Evolutionary conservation across 2,888 invertebrate species (phyloP).

Genomic region (Andrena fulva): DNA sequence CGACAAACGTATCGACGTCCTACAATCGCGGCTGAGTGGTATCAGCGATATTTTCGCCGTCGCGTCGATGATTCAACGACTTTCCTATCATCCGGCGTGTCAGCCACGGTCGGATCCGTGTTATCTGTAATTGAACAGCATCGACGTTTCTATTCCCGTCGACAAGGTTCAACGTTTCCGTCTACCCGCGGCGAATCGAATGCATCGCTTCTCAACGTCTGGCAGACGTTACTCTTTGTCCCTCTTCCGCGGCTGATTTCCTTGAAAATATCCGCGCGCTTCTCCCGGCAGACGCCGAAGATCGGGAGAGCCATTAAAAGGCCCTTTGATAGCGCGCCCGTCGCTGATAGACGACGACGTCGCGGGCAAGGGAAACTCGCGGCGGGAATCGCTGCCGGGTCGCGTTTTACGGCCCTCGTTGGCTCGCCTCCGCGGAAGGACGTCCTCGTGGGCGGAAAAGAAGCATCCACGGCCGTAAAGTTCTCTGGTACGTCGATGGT

Average conservation of each 20-base stretch:
- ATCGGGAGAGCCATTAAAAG: conserved; percentile 38
- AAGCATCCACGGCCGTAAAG: conserved; percentile 49
- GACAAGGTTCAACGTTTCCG: conserved; percentile 30
- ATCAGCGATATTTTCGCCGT: not conserved
- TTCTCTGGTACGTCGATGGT: conserved; percentile 40
- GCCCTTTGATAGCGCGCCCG: conserved; percentile 2
- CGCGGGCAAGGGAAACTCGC: conserved; percentile 34
- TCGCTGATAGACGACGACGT: conserved; percentile 31
- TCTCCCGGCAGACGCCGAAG: conserved; percentile 4
- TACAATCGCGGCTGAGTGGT: not conserved
- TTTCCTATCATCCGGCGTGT: not conserved
- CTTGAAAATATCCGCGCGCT: conserved; percentile 22
- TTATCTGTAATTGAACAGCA: conserved; percentile 35
- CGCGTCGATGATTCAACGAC: not conserved
- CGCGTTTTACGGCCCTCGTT: conserved; percentile 41
- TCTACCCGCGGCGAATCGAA: conserved; percentile 24
- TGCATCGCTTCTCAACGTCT: conserved; percentile 35
- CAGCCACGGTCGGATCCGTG: not conserved
- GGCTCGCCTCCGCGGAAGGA: conserved; percentile 8
- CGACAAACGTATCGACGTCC: not conserved
- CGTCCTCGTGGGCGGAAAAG: conserved; percentile 46
- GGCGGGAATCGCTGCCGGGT: conserved; percentile 36
- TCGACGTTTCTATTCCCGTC: conserved; percentile 26
- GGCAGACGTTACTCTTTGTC: conserved; percentile 18
- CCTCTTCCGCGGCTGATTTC: conserved; percentile 20